phyloP scores from a whole-genome alignment of 2,113 vertebrate genomes.

The Apistogramma diplotaenia region DNA sequence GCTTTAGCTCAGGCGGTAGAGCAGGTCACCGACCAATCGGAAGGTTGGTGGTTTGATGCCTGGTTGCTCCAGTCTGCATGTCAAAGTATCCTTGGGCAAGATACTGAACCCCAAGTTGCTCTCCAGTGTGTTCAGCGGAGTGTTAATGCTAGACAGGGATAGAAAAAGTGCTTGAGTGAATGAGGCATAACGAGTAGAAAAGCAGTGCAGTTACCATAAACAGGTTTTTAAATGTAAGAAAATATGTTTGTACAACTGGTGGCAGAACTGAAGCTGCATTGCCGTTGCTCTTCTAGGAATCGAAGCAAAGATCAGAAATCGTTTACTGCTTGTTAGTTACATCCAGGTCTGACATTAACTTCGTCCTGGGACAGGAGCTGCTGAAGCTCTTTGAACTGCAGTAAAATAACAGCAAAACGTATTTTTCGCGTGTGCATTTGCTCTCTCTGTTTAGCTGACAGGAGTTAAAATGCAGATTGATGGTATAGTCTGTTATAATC shows the following conservation, averaged over 20 bases:
- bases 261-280: neutral
- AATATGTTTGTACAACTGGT: neutral
- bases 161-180: too few relatives aligned
- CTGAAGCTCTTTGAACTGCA: neutral
- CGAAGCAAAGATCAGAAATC: neutral
- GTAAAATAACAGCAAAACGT: neutral
- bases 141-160: too few relatives aligned
- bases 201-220: too few relatives aligned
- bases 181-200: too few relatives aligned
- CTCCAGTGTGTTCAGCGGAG: too few relatives aligned
- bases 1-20: too few relatives aligned
- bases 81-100: too few relatives aligned
- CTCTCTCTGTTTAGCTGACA: neutral
- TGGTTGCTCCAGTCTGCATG: too few relatives aligned
- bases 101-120: too few relatives aligned
- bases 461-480: neutral
- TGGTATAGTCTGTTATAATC: neutral
- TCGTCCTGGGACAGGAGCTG: neutral
- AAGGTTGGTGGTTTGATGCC: too few relatives aligned
- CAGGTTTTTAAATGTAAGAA: too few relatives aligned
- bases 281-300: neutral
- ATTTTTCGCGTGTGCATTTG: neutral
- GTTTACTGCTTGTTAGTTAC: constrained; percentile 1
- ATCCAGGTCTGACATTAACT: neutral
- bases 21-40: too few relatives aligned